These are phyloP conservation scores for Galerucella calmariensis DNA, from an alignment of 2,888 invertebrate genomes.

Conservation along the genomic window DNA sequence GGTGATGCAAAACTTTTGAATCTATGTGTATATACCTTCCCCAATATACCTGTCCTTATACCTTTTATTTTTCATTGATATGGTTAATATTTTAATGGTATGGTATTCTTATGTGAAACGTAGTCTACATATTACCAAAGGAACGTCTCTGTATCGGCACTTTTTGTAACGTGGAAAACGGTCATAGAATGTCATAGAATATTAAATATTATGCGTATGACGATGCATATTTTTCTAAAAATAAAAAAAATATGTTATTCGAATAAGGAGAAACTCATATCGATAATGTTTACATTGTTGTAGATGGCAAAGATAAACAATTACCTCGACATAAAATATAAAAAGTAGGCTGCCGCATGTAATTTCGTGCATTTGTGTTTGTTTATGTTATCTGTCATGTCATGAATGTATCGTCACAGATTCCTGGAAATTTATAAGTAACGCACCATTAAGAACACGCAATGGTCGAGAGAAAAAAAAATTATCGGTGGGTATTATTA, in stretches of 20 bases:
- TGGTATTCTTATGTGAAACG: too few species aligned
- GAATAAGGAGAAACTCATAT: neutral
- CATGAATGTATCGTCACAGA: constrained; percentile 15
- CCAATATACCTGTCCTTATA: too few species aligned
- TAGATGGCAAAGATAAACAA: constrained; percentile 21
- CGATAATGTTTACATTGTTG: constrained; percentile 16
- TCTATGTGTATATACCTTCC: too few species aligned
- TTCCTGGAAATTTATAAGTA: constrained; percentile 19
- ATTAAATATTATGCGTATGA: neutral
- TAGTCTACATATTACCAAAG: too few species aligned
- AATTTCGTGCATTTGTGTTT: constrained; percentile 23
- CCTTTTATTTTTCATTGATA: too few species aligned
- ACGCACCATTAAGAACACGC: constrained; percentile 22
- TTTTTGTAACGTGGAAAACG: too few species aligned
- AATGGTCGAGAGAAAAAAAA: neutral
- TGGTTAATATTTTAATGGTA: too few species aligned
- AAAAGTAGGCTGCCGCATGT: constrained; percentile 17
- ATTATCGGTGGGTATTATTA: neutral
- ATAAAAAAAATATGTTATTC: neutral
- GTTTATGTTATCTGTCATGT: constrained; percentile 29
- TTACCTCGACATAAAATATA: neutral
- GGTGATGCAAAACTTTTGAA: too few species aligned
- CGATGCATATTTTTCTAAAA: too few species aligned
- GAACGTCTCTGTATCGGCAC: too few species aligned
- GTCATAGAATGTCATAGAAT: neutral